Conservation (phyloP, 2,888 invertebrate genomes). For the Yponomeuta plumbellus region DNA sequence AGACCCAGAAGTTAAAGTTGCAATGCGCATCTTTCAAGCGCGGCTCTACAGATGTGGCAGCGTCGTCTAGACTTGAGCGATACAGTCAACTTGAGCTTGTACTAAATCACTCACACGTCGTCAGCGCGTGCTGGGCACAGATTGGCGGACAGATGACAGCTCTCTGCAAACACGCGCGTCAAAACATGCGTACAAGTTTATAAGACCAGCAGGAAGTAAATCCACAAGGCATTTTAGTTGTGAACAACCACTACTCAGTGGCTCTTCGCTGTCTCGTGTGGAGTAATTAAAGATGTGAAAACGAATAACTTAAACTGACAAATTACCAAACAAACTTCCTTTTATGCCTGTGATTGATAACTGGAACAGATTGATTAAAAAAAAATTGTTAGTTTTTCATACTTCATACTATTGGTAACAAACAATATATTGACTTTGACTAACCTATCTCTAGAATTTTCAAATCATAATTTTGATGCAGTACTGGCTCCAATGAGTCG, state of each 20-base stretch:
- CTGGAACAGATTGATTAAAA: too few relatives aligned
- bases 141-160: conserved; percentile 17
- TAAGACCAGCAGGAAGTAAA: not conserved
- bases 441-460: too few relatives aligned
- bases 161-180: conserved; percentile 10
- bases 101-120: conserved; percentile 23
- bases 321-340: too few relatives aligned
- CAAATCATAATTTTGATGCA: too few relatives aligned
- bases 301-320: too few relatives aligned
- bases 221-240: not conserved
- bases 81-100: not conserved
- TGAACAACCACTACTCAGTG: not conserved
- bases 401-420: too few relatives aligned
- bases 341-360: too few relatives aligned
- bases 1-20: not conserved
- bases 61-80: not conserved
- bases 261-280: too few relatives aligned
- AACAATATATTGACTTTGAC: too few relatives aligned
- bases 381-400: too few relatives aligned
- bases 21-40: not conserved
- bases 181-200: conserved; percentile 7
- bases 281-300: too few relatives aligned
- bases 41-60: not conserved
- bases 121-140: conserved; percentile 10
- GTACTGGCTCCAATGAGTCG: too few relatives aligned